A percentile compares a stretch with the other conserved stretches of the same genome.
Evolutionary conservation across 2,888 invertebrate species (phyloP).

Genomic region (Microplitis deprimator): DNA sequence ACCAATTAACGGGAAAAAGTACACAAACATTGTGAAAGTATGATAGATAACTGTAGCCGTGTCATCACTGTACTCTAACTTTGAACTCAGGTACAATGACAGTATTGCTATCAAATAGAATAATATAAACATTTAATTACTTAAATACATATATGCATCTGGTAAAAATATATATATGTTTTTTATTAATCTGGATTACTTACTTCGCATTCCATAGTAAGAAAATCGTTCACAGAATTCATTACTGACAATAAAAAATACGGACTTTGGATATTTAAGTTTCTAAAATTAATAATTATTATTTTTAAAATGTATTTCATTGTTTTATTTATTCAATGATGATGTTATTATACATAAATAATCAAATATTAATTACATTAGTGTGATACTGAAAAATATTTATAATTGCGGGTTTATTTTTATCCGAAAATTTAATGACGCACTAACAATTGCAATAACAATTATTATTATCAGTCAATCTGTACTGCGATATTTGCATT

Average conservation of each 20-base stretch:
- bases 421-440: no score
- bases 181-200: constrained; percentile 68
- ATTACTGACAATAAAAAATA: constrained; percentile 95
- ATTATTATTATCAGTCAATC: no score
- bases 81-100: constrained; percentile 87
- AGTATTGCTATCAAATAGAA: constrained; percentile 84
- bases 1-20: constrained; percentile 90
- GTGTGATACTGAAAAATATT: no score
- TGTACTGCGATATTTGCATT: no score
- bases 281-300: constrained; percentile 72
- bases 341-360: background rate
- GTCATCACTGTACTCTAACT: constrained; percentile 81
- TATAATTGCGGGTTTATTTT: no score
- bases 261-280: constrained; percentile 86
- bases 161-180: background rate
- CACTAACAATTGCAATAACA: no score
- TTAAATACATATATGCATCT: no score
- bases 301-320: background rate
- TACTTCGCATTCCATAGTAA: constrained; percentile 97
- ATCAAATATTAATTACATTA: background rate
- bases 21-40: constrained; percentile 89
- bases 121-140: background rate
- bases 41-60: constrained; percentile 91
- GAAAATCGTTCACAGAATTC: constrained; percentile 98
- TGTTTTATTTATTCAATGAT: background rate